These are phyloP conservation scores for Apamea epomidion DNA, from an alignment of 2,888 invertebrate species.

Conservation along the genomic window DNA sequence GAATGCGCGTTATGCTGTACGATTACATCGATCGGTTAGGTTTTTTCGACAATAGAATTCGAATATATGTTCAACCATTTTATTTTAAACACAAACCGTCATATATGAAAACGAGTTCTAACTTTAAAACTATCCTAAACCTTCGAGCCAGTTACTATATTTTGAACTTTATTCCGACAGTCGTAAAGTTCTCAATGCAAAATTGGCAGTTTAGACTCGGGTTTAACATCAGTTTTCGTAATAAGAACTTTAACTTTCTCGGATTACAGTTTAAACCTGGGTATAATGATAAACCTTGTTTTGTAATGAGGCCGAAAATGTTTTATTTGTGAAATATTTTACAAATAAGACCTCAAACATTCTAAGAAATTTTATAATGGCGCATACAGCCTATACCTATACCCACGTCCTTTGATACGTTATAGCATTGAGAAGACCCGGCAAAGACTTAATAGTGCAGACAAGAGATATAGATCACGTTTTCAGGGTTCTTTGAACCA, in stretches of 20 bases:
- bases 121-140: neutral
- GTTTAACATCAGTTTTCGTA: neutral
- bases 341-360: neutral
- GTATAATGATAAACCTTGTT: neutral
- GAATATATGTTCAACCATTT: neutral
- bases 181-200: neutral
- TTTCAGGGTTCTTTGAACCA: conserved; percentile 29
- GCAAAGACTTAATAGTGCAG: conserved; percentile 10
- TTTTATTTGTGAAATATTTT: neutral
- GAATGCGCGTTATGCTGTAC: conserved; percentile 5
- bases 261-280: neutral
- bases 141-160: neutral
- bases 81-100: neutral
- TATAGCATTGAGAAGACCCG: conserved; percentile 14
- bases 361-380: neutral
- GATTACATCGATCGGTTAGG: neutral
- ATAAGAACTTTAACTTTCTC: neutral
- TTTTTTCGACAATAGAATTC: neutral
- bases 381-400: neutral
- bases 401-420: neutral
- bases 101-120: neutral
- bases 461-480: conserved; percentile 32
- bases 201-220: neutral
- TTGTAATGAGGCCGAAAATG: neutral
- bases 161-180: neutral